Evolutionary conservation across 1,140 invertebrate species (phyloP).

Genomic region (Frieseomelitta varia): DNA sequence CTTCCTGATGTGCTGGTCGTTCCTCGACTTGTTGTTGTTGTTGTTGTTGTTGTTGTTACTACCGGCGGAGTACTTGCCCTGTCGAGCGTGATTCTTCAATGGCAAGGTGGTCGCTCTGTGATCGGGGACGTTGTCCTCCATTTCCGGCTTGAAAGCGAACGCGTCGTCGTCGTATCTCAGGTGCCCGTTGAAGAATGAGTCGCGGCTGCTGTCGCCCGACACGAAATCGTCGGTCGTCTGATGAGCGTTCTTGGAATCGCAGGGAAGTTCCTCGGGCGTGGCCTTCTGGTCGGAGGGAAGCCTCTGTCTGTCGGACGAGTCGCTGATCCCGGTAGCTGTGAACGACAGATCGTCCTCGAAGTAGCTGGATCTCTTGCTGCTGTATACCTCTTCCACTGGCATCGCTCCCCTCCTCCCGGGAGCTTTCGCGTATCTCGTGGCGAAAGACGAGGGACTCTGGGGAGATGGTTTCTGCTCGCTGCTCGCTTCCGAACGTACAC

Average conservation of each 20-base stretch:
- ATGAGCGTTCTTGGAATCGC: slow-evolving; percentile 65
- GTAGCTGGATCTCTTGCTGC: slow-evolving; percentile 77
- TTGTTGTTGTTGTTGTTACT: slow-evolving; percentile 66
- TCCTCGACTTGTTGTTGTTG: slow-evolving; percentile 66
- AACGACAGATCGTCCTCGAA: slow-evolving; percentile 90
- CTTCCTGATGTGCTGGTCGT: slow-evolving; percentile 87
- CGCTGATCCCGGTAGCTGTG: slow-evolving; percentile 78
- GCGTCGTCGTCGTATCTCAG: slow-evolving; percentile 77
- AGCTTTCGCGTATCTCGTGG: slow-evolving; percentile 65
- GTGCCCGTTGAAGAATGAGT: slow-evolving; percentile 78
- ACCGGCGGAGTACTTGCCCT: slow-evolving; percentile 72
- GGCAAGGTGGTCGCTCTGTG: slow-evolving; percentile 70
- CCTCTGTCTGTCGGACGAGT: slow-evolving; percentile 74
- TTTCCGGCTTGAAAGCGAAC: slow-evolving; percentile 77
- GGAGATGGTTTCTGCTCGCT: slow-evolving; percentile 67
- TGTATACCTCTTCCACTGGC: slow-evolving; percentile 32
- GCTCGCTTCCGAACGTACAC: slow-evolving; percentile 64
- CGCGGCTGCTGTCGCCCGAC: slow-evolving; percentile 70
- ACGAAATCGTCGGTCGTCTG: slow-evolving; percentile 67
- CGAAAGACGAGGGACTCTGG: slow-evolving; percentile 68
- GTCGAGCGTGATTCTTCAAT: slow-evolving; percentile 76
- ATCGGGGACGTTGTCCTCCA: slow-evolving; percentile 78
- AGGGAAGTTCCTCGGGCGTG: slow-evolving; percentile 74
- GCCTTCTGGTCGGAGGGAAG: slow-evolving; percentile 74
- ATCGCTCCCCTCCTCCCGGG: slow-evolving; percentile 57